Conservation (phyloP, 30 jellyfish, hydroid and myxozoan species). For the Hydra vulgaris region DNA sequence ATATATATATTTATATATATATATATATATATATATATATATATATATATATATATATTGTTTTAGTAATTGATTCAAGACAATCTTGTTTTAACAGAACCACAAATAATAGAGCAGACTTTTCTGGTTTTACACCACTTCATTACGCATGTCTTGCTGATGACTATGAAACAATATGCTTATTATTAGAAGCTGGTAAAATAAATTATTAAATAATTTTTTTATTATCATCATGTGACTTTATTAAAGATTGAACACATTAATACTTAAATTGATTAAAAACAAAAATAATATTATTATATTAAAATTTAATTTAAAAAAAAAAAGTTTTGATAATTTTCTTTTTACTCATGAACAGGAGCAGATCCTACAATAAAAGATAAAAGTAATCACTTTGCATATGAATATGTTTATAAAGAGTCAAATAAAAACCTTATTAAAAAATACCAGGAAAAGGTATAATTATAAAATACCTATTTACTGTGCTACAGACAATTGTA, state of each 20-base stretch:
- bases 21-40: too few relatives aligned
- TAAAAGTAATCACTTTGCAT: slow-evolving; percentile 52
- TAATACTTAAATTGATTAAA: not conserved
- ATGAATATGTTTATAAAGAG: slow-evolving; percentile 60
- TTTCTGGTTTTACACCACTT: slow-evolving; percentile 91
- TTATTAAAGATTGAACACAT: not conserved
- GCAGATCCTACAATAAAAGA: slow-evolving; percentile 70
- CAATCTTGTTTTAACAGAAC: slow-evolving; percentile 53
- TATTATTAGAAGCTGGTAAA: slow-evolving; percentile 76
- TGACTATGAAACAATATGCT: slow-evolving; percentile 60
- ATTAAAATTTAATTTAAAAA: not conserved
- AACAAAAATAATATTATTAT: not conserved
- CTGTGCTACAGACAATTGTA: too few relatives aligned
- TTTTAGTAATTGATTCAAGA: slow-evolving; percentile 41
- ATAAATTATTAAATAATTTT: not conserved
- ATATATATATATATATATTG: too few relatives aligned
- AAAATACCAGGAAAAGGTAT: not conserved
- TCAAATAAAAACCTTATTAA: slow-evolving; percentile 11
- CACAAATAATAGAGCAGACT: slow-evolving; percentile 63
- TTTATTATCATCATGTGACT: not conserved
- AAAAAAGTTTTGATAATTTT: not conserved
- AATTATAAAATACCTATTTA: too few relatives aligned
- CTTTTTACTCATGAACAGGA: slow-evolving; percentile 29
- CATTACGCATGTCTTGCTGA: slow-evolving; percentile 92
- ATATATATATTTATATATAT: too few relatives aligned